A percentile compares a stretch with the other conserved stretches of the same genome.
Conservation (phyloP, 2,797 vertebrate species). For the Acanthornis magna region DNA sequence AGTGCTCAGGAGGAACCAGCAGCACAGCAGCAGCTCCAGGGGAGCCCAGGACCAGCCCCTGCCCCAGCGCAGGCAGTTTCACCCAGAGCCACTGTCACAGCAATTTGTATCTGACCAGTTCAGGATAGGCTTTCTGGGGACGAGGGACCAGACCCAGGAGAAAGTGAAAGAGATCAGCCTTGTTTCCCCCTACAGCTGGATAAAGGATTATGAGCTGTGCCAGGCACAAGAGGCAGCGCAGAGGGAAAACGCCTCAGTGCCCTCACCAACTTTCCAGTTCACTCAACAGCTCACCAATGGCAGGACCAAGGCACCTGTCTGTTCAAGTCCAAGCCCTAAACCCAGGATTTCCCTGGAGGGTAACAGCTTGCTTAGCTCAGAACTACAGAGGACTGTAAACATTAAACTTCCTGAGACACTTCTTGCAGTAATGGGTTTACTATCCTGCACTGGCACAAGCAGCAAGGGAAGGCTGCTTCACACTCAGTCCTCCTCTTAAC, state of each 20-base stretch:
- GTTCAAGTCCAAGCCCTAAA: background rate
- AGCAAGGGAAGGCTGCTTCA: background rate
- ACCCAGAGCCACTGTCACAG: background rate
- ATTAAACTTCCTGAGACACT: background rate
- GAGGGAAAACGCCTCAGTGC: background rate
- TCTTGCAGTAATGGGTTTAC: background rate
- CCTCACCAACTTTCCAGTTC: background rate
- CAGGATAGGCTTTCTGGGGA: background rate
- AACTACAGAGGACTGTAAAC: background rate
- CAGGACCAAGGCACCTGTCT: background rate
- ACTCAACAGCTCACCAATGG: background rate
- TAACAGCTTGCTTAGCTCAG: background rate
- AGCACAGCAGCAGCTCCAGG: background rate
- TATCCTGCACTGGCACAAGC: background rate
- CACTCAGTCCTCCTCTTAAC: background rate
- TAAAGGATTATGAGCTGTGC: background rate
- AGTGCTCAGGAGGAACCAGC: background rate
- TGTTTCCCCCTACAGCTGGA: background rate
- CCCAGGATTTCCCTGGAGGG: background rate
- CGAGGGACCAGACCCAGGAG: background rate
- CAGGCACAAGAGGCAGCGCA: background rate
- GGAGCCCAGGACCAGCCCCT: background rate
- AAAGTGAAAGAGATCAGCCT: background rate
- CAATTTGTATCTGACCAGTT: background rate
- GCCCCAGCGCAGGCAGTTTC: background rate